Evolutionary conservation across 2,888 invertebrate genomes (phyloP), one percentile per base, ranked within the genome.

Genomic region (Acheta domesticus): DNA sequence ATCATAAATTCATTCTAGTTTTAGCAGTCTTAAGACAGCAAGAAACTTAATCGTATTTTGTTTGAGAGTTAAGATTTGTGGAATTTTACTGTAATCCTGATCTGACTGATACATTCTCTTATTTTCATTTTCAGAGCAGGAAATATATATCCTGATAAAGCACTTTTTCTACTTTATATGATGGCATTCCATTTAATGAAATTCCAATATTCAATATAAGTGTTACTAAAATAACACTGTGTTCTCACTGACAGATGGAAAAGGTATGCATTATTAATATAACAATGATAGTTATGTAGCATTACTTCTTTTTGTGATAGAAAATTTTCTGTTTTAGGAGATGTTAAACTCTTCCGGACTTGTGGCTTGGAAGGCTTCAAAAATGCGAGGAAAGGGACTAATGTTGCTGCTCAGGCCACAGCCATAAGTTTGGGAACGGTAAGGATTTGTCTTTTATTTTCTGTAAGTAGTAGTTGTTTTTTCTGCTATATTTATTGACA

Each of bases 311-410:
- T 23, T 23, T 75, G 36, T 23, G 14, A 23, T 73, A 36, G 21
- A 11, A 76, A 74, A 14, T 36, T 48, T 36, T 76, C 19, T 2
- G 49, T 80, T 87, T 11, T 81, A 91, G 91, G 91, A 80, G 84
- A 85, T 8, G 86, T 89, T 0, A 90, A 92, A 84, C 83, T 93
- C 14, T 89, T 92, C 23, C 88, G 92, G 74, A 93, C 94, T 0
- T 94, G 96, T 88, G 97, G 98, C 1, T 89, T 93, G 83, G 98
- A 98, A 86, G 98, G 98, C 11, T 99, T 97, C 85, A 97, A 96
- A 87, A 96, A 98, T 86, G 93, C 97, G 0, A 92, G 94, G 83
- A 98, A 98, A 87, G 98, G 98, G 82, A 98, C 98, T 8, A 98
- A 97, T 86, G 94, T 98, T 84, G 98, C 98, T 74, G 98, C 97